Percentiles rank a stretch among this genome's conserved stretches.
Evolutionary conservation across 2,888 invertebrate species (phyloP).

Genomic region (Euclidia mi): DNA sequence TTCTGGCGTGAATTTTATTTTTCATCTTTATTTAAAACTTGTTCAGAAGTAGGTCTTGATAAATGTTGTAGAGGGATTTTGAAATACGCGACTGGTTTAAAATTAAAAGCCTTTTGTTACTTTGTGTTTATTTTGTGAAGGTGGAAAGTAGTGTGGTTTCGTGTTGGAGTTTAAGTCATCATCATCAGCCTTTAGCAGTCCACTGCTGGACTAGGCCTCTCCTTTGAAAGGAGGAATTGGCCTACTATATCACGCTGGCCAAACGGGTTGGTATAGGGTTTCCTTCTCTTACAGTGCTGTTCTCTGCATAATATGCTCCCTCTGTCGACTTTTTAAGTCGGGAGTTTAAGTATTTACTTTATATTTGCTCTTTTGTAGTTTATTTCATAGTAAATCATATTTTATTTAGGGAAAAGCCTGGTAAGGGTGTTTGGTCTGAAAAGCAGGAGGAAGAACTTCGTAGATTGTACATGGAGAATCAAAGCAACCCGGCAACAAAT

Average conservation of each 20-base stretch:
- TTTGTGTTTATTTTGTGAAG: not conserved
- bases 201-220: too few relatives aligned
- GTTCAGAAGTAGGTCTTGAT: slow-evolving; percentile 24
- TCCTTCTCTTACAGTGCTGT: too few relatives aligned
- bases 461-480: slow-evolving; percentile 95
- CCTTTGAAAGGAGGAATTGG: too few relatives aligned
- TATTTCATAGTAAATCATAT: not conserved
- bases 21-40: slow-evolving; percentile 39
- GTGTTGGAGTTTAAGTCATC: too few relatives aligned
- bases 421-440: slow-evolving; percentile 93
- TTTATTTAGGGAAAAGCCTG: slow-evolving; percentile 74
- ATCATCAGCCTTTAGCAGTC: too few relatives aligned
- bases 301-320: too few relatives aligned
- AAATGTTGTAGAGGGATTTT: slow-evolving; percentile 20
- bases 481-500: slow-evolving; percentile 91
- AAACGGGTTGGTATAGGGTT: too few relatives aligned
- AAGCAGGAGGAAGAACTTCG: slow-evolving; percentile 96
- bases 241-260: too few relatives aligned
- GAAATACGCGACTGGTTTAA: not conserved
- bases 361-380: too few relatives aligned
- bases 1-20: too few relatives aligned
- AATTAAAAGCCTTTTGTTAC: slow-evolving; percentile 1
- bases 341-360: too few relatives aligned
- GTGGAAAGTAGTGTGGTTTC: not conserved
- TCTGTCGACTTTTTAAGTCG: too few relatives aligned